A percentile compares a stretch with the other conserved stretches of the same genome.
Conservation (phyloP, 2,113 vertebrate genomes). For the Hystrix cristata region DNA sequence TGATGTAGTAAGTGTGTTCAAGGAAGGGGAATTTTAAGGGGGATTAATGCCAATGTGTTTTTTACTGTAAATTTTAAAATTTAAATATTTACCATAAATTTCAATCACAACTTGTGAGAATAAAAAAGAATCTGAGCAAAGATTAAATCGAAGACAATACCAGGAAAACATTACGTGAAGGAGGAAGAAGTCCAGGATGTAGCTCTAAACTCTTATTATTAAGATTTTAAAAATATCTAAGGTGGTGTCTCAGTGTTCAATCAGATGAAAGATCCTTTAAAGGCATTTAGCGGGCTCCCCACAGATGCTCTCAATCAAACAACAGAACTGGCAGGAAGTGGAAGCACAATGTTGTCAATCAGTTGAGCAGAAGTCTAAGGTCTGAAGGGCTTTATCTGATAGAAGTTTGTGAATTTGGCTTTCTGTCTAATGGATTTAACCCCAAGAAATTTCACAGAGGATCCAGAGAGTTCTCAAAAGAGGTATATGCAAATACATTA, state of each 20-base stretch:
- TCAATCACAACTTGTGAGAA: background rate
- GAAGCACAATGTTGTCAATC: background rate
- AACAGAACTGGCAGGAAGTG: background rate
- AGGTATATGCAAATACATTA: background rate
- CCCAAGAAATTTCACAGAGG: background rate
- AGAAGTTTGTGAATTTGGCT: background rate
- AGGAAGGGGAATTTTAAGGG: background rate
- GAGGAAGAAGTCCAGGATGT: background rate
- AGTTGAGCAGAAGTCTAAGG: background rate
- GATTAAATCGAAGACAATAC: background rate
- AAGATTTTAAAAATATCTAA: background rate
- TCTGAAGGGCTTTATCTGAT: background rate
- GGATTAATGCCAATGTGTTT: background rate
- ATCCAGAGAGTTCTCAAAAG: background rate
- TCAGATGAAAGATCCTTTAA: background rate
- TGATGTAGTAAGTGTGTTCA: background rate
- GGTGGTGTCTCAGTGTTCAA: background rate
- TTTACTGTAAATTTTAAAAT: background rate
- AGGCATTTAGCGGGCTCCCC: background rate
- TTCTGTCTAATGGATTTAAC: background rate
- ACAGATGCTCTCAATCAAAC: background rate
- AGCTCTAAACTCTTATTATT: background rate
- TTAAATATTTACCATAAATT: background rate
- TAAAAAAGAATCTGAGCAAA: background rate
- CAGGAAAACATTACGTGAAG: background rate